Evolutionary conservation across 2,888 invertebrate genomes (phyloP).

Genomic region (Nymphalis polychloros): DNA sequence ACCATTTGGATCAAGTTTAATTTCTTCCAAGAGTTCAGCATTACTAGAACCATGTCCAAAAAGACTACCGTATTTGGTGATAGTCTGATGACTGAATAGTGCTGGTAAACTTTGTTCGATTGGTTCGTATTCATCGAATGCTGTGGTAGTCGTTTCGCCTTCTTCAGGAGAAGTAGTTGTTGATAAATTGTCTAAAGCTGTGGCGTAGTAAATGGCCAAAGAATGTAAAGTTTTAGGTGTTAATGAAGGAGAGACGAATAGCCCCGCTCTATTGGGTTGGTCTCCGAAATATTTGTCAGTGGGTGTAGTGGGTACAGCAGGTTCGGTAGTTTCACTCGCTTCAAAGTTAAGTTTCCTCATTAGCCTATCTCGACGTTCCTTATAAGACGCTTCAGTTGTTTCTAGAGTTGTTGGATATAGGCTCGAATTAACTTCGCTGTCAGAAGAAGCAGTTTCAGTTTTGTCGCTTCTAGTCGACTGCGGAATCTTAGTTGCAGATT

Average conservation of each 20-base stretch:
- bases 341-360: constrained; percentile 85
- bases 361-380: constrained; percentile 86
- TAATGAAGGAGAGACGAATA: constrained; percentile 87
- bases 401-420: constrained; percentile 50
- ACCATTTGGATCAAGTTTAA: constrained; percentile 68
- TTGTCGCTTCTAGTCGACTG: constrained; percentile 56
- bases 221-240: constrained; percentile 90
- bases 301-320: constrained; percentile 63
- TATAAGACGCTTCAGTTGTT: constrained; percentile 72
- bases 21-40: constrained; percentile 65
- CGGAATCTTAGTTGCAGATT: constrained; percentile 73
- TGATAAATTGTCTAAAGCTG: constrained; percentile 83
- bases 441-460: constrained; percentile 56
- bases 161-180: constrained; percentile 66
- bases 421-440: constrained; percentile 51
- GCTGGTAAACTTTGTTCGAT: constrained; percentile 80
- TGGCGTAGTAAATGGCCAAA: constrained; percentile 90
- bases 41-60: constrained; percentile 65
- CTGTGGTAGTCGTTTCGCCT: constrained; percentile 57
- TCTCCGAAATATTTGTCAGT: constrained; percentile 75
- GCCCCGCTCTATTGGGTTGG: constrained; percentile 78
- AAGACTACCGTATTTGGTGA: constrained; percentile 82
- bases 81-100: constrained; percentile 85
- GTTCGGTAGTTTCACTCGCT: constrained; percentile 69
- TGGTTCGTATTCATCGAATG: constrained; percentile 63